These are phyloP conservation scores for Illadopsis cleaveri DNA, from an alignment of 2,113 vertebrate genomes.

Conservation along the genomic window DNA sequence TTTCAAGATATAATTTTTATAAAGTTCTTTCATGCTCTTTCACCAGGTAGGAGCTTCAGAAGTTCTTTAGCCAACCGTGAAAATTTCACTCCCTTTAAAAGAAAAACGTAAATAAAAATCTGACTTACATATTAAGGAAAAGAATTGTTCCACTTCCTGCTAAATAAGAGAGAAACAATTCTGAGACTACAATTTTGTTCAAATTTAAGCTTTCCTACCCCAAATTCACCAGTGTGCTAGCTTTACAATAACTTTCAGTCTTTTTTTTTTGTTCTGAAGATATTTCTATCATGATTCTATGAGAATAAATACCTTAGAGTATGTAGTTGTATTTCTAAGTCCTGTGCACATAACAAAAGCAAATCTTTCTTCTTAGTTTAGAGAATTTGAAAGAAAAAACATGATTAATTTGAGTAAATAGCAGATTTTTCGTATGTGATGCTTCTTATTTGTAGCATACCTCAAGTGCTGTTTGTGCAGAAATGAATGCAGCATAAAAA, in stretches of 20 bases:
- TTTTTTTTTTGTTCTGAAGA: not conserved
- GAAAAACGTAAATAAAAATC: not conserved
- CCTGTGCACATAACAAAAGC: not conserved
- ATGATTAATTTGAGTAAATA: not conserved
- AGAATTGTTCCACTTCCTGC: not conserved
- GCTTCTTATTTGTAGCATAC: not conserved
- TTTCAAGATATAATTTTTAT: not conserved
- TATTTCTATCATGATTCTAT: not conserved
- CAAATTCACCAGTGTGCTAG: not conserved
- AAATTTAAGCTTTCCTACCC: not conserved
- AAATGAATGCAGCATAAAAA: not conserved
- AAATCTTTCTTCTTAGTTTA: not conserved
- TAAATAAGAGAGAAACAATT: not conserved
- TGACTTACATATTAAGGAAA: not conserved
- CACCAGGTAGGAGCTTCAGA: not conserved
- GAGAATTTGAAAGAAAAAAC: not conserved
- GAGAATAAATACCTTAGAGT: not conserved
- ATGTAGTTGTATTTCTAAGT: not conserved
- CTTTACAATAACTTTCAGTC: not conserved
- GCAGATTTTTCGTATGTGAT: not conserved
- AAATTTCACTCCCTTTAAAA: not conserved
- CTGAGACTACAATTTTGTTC: not conserved
- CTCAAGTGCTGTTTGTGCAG: not conserved
- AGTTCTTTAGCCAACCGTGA: not conserved
- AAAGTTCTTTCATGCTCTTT: not conserved